Conservation (phyloP, 2,113 vertebrate species). For the Dipodomys merriami region DNA sequence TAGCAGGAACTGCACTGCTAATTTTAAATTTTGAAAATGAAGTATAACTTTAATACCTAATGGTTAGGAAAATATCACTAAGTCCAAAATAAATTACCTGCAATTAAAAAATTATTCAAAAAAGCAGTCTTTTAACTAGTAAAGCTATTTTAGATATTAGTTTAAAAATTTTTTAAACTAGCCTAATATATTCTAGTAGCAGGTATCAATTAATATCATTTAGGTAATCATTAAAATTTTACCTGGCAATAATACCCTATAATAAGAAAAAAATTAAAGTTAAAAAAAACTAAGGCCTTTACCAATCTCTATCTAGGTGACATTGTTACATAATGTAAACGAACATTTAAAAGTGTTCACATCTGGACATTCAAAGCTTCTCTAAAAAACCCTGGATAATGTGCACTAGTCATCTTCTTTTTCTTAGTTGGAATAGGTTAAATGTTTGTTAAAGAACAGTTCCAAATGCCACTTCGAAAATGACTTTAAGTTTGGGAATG, state of each 20-base stretch:
- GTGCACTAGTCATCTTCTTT: not conserved
- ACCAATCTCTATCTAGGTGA: not conserved
- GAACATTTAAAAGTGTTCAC: not conserved
- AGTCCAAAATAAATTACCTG: too few relatives aligned
- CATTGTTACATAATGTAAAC: not conserved
- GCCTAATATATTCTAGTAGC: too few relatives aligned
- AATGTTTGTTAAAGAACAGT: not conserved
- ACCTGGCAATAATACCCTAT: not conserved
- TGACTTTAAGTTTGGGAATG: not conserved
- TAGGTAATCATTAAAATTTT: too few relatives aligned
- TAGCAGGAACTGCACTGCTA: too few relatives aligned
- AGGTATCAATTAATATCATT: too few relatives aligned
- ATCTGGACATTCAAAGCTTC: not conserved
- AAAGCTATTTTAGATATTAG: too few relatives aligned
- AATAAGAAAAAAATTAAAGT: not conserved
- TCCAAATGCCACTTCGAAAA: constrained; percentile 24
- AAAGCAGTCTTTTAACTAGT: too few relatives aligned
- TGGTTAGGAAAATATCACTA: too few relatives aligned
- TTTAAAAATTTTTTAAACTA: too few relatives aligned
- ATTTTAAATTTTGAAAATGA: too few relatives aligned
- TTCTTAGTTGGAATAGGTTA: not conserved
- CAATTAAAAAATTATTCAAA: too few relatives aligned
- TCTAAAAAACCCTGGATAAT: constrained; percentile 24
- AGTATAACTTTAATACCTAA: too few relatives aligned
- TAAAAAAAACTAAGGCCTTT: not conserved